Conservation (phyloP, 2,797 vertebrate species). For the Prunella strophiata region DNA sequence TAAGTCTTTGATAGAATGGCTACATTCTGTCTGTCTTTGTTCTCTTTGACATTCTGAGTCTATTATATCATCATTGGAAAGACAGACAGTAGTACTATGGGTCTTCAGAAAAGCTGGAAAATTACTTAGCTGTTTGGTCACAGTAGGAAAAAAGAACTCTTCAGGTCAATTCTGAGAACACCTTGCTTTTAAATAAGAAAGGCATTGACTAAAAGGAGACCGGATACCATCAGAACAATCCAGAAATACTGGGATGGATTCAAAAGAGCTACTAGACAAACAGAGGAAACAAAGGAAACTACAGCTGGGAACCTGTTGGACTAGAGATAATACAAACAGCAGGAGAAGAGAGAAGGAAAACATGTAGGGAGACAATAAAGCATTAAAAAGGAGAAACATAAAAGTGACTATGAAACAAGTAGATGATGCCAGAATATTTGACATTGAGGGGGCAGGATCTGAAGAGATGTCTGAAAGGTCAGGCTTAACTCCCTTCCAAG, state of each 20-base stretch:
- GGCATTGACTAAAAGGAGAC: conserved; percentile 59
- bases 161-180: conserved; percentile 26
- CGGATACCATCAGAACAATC: conserved; percentile 43
- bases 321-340: conserved; percentile 68
- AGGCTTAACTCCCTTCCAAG: conserved; percentile 20
- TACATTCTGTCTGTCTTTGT: not conserved
- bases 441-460: conserved; percentile 45
- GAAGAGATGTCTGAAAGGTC: conserved; percentile 61
- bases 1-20: not conserved
- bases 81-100: conserved; percentile 15
- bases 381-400: conserved; percentile 61
- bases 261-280: conserved; percentile 60
- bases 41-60: not conserved
- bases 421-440: conserved; percentile 61
- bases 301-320: conserved; percentile 63
- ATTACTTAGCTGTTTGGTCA: conserved; percentile 33
- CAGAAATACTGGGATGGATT: conserved; percentile 25
- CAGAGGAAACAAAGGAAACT: conserved; percentile 67
- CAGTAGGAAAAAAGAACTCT: conserved; percentile 18
- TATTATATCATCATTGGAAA: conserved; percentile 22
- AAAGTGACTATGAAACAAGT: conserved; percentile 65
- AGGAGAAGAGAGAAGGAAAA: conserved; percentile 61
- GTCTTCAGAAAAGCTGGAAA: conserved; percentile 23
- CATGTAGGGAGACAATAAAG: conserved; percentile 3
- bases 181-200: conserved; percentile 60